Conservation (phyloP, 1,140 invertebrate species). For the Holotrichia oblita region DNA sequence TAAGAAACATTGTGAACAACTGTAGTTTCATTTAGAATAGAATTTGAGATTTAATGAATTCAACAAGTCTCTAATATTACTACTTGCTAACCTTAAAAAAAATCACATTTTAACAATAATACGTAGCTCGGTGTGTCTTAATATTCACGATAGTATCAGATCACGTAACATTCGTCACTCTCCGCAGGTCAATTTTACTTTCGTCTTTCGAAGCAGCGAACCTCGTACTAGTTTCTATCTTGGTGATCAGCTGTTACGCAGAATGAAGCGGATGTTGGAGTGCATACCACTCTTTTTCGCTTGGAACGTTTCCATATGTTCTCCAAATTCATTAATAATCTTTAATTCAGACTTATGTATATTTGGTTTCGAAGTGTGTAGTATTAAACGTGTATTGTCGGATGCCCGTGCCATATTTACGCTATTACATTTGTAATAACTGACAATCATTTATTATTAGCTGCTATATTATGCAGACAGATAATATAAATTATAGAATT, state of each 20-base stretch:
- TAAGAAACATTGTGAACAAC: too few species aligned
- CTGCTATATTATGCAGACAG: too few species aligned
- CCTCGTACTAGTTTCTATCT: slow-evolving; percentile 34
- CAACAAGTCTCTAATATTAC: too few species aligned
- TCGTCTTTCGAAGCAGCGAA: slow-evolving; percentile 4
- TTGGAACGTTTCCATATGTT: slow-evolving; percentile 33
- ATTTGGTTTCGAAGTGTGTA: background rate
- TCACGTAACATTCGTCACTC: slow-evolving; percentile 9
- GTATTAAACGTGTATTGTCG: background rate
- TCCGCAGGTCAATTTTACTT: slow-evolving; percentile 25
- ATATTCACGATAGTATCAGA: background rate
- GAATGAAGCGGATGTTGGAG: slow-evolving; percentile 24
- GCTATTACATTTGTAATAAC: background rate
- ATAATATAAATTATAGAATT: too few species aligned
- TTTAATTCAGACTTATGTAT: slow-evolving; percentile 22
- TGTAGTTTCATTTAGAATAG: too few species aligned
- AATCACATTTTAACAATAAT: too few species aligned
- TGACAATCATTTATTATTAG: too few species aligned
- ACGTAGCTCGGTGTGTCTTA: too few species aligned
- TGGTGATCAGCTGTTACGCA: slow-evolving; percentile 32
- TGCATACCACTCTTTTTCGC: slow-evolving; percentile 19
- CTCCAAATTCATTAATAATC: slow-evolving; percentile 32
- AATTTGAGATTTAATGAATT: too few species aligned
- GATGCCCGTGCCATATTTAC: background rate
- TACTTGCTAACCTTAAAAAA: too few species aligned